Percentiles rank a stretch among this genome's conserved stretches.
These are phyloP conservation scores for Sminthurides bifidus DNA, from an alignment of 1,140 invertebrate genomes.

Conservation along the genomic window DNA sequence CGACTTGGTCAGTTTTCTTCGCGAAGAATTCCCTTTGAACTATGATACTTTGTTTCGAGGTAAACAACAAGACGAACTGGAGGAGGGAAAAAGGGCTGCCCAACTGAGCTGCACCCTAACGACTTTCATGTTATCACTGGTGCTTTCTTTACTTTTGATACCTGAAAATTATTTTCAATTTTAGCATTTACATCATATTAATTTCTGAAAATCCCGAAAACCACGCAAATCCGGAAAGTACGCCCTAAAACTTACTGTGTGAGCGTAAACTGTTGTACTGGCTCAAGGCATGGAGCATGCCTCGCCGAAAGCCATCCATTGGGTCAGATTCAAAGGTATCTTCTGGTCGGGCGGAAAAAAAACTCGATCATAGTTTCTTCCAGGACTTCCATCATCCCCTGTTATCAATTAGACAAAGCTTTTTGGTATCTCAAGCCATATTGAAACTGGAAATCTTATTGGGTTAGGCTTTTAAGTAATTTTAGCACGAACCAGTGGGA, in stretches of 20 bases:
- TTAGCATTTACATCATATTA: no score
- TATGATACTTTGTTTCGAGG: constrained; percentile 18
- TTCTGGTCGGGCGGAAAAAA: constrained; percentile 9
- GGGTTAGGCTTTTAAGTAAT: no score
- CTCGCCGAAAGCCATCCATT: constrained; percentile 16
- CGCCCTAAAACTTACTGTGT: constrained; percentile 2
- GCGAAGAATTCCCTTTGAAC: no score
- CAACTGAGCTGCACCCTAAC: neutral
- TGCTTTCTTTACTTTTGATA: constrained; percentile 7
- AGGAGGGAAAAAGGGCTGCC: constrained; percentile 15
- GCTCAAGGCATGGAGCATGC: constrained; percentile 21
- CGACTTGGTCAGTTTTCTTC: no score
- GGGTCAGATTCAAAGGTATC: constrained; percentile 18
- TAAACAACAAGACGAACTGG: constrained; percentile 14
- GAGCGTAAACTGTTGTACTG: constrained; percentile 21
- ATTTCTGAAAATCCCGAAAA: neutral
- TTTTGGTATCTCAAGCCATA: neutral
- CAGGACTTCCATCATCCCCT: constrained; percentile 18
- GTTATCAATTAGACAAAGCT: neutral
- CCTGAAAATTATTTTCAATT: constrained; percentile 1
- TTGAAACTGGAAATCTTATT: neutral
- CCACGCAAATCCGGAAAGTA: neutral
- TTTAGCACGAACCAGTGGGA: constrained; percentile 17
- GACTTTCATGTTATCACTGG: constrained; percentile 4
- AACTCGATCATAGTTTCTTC: constrained; percentile 18